Conservation (phyloP, 2,797 vertebrate genomes). For the Amniataba percoides region DNA sequence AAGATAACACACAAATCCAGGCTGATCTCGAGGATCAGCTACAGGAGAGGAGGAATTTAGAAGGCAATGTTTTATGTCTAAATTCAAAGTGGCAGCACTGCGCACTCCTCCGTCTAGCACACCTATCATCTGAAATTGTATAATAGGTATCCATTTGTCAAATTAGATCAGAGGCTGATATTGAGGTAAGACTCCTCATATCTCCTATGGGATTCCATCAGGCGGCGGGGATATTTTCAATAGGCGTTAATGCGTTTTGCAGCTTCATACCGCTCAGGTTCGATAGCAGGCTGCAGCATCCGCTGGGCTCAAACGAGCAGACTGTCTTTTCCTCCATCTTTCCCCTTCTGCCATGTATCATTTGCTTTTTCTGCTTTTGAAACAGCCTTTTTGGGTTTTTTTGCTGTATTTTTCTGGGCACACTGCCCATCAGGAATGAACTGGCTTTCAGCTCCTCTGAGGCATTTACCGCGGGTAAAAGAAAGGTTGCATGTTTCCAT, state of each 20-base stretch:
- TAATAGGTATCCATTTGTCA: slow-evolving; percentile 80
- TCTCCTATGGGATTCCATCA: slow-evolving; percentile 72
- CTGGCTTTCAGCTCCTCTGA: background rate
- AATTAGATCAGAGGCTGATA: slow-evolving; percentile 79
- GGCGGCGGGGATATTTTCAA: slow-evolving; percentile 68
- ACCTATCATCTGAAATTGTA: slow-evolving; percentile 70
- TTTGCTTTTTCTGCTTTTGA: slow-evolving; percentile 12
- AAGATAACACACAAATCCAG: slow-evolving; percentile 63
- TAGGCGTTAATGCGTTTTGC: slow-evolving; percentile 73
- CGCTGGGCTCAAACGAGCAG: slow-evolving; percentile 48
- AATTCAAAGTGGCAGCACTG: slow-evolving; percentile 73
- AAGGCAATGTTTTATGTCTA: slow-evolving; percentile 62
- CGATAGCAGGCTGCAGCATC: slow-evolving; percentile 56
- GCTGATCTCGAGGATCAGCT: slow-evolving; percentile 60
- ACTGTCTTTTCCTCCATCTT: slow-evolving; percentile 39
- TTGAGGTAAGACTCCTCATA: slow-evolving; percentile 68
- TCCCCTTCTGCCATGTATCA: slow-evolving; percentile 33
- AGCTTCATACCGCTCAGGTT: slow-evolving; percentile 60
- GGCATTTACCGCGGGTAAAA: background rate
- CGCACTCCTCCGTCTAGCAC: slow-evolving; percentile 50
- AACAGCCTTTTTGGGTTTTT: slow-evolving; percentile 1
- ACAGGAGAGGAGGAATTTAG: slow-evolving; percentile 52
- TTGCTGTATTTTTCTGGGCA: background rate
- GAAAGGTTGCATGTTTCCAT: background rate
- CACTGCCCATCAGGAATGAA: slow-evolving; percentile 18